These are phyloP conservation scores for Agrochola lychnidis DNA, from an alignment of 2,888 invertebrate species.

Conservation along the genomic window DNA sequence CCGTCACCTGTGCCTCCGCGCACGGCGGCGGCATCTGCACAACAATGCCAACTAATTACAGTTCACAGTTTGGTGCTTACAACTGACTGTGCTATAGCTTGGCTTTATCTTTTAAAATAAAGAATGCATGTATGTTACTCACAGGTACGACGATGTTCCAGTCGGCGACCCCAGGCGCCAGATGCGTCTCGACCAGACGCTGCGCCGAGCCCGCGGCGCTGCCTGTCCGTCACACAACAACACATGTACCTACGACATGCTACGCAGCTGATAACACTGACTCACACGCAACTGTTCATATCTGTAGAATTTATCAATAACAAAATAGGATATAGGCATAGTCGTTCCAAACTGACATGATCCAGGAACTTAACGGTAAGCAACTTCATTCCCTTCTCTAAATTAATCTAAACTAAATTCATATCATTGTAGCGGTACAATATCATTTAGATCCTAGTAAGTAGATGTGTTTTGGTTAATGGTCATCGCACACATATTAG, in stretches of 20 bases:
- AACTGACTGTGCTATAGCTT: too few relatives aligned
- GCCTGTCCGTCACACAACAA: constrained; percentile 42
- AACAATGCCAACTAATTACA: background rate
- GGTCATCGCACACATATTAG: background rate
- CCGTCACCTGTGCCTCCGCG: constrained; percentile 25
- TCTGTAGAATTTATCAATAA: background rate
- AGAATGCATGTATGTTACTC: constrained; percentile 14
- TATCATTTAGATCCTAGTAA: background rate
- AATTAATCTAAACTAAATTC: background rate
- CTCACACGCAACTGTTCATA: background rate
- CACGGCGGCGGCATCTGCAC: constrained; percentile 53
- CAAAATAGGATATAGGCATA: background rate
- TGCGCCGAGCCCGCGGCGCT: constrained; percentile 30
- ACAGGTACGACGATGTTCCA: constrained; percentile 58
- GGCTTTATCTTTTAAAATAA: background rate
- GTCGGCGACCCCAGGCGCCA: constrained; percentile 44
- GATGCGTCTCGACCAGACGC: constrained; percentile 42
- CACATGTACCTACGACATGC: constrained; percentile 8
- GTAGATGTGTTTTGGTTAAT: too few relatives aligned
- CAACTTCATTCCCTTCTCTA: background rate
- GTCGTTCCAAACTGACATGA: background rate
- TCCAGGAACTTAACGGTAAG: background rate
- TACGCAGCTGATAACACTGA: background rate
- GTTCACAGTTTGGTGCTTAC: background rate
- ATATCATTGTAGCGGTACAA: background rate